Base-by-base conservation (phyloP, 2,888 invertebrate species). In the Aquatica leii region DNA sequence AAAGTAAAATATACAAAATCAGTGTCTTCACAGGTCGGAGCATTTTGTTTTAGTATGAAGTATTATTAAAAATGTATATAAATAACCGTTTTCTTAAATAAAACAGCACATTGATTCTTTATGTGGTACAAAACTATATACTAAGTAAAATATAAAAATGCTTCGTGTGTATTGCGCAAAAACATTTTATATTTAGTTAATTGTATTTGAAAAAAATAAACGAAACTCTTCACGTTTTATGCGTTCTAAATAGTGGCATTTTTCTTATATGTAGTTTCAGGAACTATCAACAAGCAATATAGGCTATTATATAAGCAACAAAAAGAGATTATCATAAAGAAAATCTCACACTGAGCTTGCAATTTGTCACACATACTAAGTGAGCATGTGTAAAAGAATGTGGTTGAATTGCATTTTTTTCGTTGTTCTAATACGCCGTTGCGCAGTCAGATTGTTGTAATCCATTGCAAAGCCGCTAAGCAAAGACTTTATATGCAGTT, bases 301-400 rank as follows among this genome's bases (percentile, higher is more conserved):
- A 54, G 37, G 54, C 50, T 46, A 53, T 65, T 59, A 60, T 51
- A 56, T 53, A 58, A 59, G 40, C 40, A 48, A 52, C 40, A 65
- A 65, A 65, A 65, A 58, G 43, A 58, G 37, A 66, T 63, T 63
- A 63, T 68, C 61, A 62, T 59, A 56, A 58, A 68, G 76, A 69
- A 72, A 74, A 75, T 75, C 76, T 74, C 71, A 74, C 76, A 74
- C 74, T 73, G 71, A 70, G 66, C 62, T 66, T 62, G 74, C 75
- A 76, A 76, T 76, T 76, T 76, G 76, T 76, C 76, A 72, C 76
- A 76, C 74, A 76, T 76, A 74, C 76, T 74, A 74, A 76, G 75
- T 69, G 72, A 72, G 72, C 72, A 74, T 73, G 73, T 74, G 74
- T 74, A 73, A 73, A 75, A 75, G 76, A 76, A 76, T 76, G 74